A percentile compares a stretch with the other conserved stretches of the same genome.
Evolutionary conservation across 1,140 invertebrate species (phyloP).

Genomic region (Hycleus cichorii): DNA sequence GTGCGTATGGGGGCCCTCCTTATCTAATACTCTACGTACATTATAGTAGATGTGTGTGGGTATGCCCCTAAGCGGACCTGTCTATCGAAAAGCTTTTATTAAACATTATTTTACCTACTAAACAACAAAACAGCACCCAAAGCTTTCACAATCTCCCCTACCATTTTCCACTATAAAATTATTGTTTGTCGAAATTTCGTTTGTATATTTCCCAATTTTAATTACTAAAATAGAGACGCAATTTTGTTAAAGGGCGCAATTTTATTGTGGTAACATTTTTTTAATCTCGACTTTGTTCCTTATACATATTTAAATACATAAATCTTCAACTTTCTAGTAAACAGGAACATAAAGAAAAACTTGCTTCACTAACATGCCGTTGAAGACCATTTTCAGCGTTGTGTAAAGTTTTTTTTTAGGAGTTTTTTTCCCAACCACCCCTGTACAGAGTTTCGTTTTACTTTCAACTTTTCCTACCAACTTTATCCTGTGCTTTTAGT

Average conservation of each 20-base stretch:
- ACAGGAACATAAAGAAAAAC: conserved; percentile 19
- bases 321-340: conserved; percentile 16
- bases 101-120: conserved; percentile 13
- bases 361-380: conserved; percentile 6
- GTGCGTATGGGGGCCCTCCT: conserved; percentile 3
- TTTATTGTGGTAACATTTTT: too few species aligned
- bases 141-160: neutral
- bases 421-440: conserved; percentile 1
- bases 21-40: conserved; percentile 14
- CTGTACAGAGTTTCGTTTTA: neutral
- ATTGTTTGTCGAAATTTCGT: neutral
- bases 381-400: conserved; percentile 12
- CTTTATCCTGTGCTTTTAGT: conserved; percentile 12
- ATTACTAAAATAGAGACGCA: too few species aligned
- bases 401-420: conserved; percentile 10
- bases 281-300: neutral
- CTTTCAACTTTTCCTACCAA: conserved; percentile 5
- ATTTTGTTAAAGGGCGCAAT: too few species aligned
- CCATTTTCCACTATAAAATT: neutral
- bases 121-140: conserved; percentile 1
- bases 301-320: conserved; percentile 14
- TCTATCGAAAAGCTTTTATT: conserved; percentile 15
- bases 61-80: conserved; percentile 10
- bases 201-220: neutral
- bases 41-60: conserved; percentile 2